These are phyloP conservation scores for Aphelinus certus DNA, from an alignment of 1,140 invertebrate species.

Conservation along the genomic window DNA sequence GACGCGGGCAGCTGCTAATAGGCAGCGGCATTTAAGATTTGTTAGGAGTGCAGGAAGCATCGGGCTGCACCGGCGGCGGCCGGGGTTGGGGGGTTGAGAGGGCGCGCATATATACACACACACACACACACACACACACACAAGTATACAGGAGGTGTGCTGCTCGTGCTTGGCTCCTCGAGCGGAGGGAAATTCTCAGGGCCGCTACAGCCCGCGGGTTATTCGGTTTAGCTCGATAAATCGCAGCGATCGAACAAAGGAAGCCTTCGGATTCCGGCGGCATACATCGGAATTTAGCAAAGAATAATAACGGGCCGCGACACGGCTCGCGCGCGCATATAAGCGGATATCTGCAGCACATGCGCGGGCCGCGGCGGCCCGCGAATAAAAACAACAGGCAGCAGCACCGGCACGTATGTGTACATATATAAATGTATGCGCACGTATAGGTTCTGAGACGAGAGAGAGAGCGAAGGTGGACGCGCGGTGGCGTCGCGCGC, in stretches of 20 bases:
- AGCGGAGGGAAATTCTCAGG: conserved; percentile 20
- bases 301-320: conserved; percentile 38
- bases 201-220: neutral
- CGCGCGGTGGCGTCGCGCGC: too few relatives aligned
- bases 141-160: too few relatives aligned
- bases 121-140: too few relatives aligned
- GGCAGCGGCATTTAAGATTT: neutral
- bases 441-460: neutral
- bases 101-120: too few relatives aligned
- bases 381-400: neutral
- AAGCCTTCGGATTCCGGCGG: conserved; percentile 33
- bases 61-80: neutral
- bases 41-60: neutral
- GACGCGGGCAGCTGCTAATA: neutral
- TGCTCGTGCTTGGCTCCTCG: too few relatives aligned
- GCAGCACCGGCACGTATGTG: neutral
- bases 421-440: neutral
- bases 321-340: neutral
- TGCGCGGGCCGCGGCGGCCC: neutral
- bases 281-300: conserved; percentile 36
- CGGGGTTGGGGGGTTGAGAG: neutral
- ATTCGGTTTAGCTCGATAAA: conserved; percentile 19
- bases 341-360: neutral
- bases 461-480: conserved; percentile 8
- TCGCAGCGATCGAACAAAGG: conserved; percentile 38